Base-by-base conservation (phyloP, 2,797 vertebrate species). In the Anas acuta region DNA sequence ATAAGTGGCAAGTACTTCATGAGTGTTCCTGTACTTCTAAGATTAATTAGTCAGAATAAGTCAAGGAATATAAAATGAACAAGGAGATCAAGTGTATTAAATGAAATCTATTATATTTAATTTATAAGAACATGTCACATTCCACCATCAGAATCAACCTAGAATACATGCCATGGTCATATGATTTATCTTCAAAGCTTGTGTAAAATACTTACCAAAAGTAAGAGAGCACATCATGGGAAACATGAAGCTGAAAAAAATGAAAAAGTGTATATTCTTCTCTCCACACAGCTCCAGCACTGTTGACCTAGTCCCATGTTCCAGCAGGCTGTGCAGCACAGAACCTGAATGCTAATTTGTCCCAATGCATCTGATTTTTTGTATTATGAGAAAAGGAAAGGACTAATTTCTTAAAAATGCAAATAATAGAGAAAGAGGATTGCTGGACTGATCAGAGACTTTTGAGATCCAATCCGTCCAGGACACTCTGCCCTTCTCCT, bases 1-100 rank as follows among this genome's bases (percentile, higher is more conserved):
- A 7, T 1, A 2, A 43, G 23, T 43, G 51, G 10, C 26, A 47
- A 30, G 0, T 0, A 41, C 19, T 23, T 30, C 0, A 7, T 60
- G 7, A 58, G 3, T 26, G 25, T 56, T 78, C 10, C 16, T 37
- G 16, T 21, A 64, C 13, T 65, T 62, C 58, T 33, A 30, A 20
- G 16, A 39, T 57, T 56, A 65, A 49, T n/a, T 32, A 54, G 47
- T 26, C 45, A 69, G 49, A 53, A 21, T 21, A 56, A 56, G 28
- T 64, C 33, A 16, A 20, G 33, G 57, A 47, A 47, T 35, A 47
- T 30, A 12, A 87, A 65, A 39, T 30, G 15, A 87, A 65, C 17
- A 65, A 64, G 22, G 30, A 47, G 13, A 79, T 13, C 13, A 51
- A 28, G 32, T 41, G 7, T 58, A 21, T 13, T 57, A 28, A 49